Conservation (phyloP, 2,797 vertebrate genomes). For the Pangasius macronema region DNA sequence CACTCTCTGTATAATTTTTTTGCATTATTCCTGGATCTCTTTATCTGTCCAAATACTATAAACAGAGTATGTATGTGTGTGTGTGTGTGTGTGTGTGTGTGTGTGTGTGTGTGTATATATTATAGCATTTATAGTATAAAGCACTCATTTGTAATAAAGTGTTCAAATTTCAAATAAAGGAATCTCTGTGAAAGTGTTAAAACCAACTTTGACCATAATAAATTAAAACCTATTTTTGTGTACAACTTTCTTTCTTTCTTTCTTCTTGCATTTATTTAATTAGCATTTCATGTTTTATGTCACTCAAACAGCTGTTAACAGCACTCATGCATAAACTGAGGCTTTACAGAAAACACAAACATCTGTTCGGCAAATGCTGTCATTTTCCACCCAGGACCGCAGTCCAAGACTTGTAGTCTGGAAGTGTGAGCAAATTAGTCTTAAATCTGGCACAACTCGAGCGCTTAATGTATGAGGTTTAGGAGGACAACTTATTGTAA, state of each 20-base stretch:
- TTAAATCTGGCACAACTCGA: conserved; percentile 53
- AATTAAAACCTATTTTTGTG: background rate
- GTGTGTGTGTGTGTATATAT: too few relatives aligned
- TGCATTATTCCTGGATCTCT: too few relatives aligned
- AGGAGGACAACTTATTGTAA: conserved; percentile 49
- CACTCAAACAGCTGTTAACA: conserved; percentile 43
- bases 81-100: too few relatives aligned
- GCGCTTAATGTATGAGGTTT: conserved; percentile 53
- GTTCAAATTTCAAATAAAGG: background rate
- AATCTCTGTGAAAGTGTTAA: background rate
- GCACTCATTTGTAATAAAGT: too few relatives aligned
- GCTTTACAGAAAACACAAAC: conserved; percentile 59
- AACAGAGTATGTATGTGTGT: too few relatives aligned
- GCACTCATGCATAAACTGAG: conserved; percentile 24
- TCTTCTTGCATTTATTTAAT: conserved; percentile 17
- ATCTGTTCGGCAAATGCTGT: conserved; percentile 59
- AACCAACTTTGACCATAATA: background rate
- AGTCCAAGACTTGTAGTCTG: conserved; percentile 45
- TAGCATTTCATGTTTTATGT: conserved; percentile 36
- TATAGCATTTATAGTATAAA: too few relatives aligned
- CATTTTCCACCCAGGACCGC: conserved; percentile 48
- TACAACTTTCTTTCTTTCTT: background rate
- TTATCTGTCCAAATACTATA: too few relatives aligned
- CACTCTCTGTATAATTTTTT: too few relatives aligned
- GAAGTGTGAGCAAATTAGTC: conserved; percentile 52